Conservation (phyloP, 2,888 invertebrate species). For the Scaptomyza reducta region DNA sequence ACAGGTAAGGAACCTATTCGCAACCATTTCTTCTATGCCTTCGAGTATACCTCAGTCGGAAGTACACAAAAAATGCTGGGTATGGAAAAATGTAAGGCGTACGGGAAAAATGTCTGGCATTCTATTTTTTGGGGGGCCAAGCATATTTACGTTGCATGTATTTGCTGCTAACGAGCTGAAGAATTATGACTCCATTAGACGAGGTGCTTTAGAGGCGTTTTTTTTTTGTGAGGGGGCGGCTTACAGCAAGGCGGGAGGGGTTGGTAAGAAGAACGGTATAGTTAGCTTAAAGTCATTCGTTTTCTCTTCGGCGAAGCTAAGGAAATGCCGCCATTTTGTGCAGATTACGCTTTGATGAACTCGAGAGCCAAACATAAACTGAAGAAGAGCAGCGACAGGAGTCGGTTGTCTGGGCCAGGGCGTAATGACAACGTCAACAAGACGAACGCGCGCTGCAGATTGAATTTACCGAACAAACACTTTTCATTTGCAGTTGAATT, state of each 20-base stretch:
- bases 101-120: slow-evolving; percentile 68
- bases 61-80: slow-evolving; percentile 23
- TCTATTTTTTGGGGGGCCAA: slow-evolving; percentile 44
- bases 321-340: slow-evolving; percentile 77
- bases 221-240: not conserved
- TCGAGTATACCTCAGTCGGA: not conserved
- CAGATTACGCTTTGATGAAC: slow-evolving; percentile 78
- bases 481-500: slow-evolving; percentile 79
- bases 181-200: slow-evolving; percentile 78
- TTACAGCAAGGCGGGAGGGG: not conserved
- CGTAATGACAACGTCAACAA: slow-evolving; percentile 76
- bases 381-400: slow-evolving; percentile 1
- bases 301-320: slow-evolving; percentile 29
- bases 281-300: slow-evolving; percentile 68
- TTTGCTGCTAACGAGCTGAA: slow-evolving; percentile 77
- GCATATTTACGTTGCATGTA: slow-evolving; percentile 75
- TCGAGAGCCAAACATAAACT: slow-evolving; percentile 39
- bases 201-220: slow-evolving; percentile 27
- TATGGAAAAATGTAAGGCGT: slow-evolving; percentile 61
- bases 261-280: slow-evolving; percentile 47
- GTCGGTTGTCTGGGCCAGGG: slow-evolving; percentile 29
- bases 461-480: slow-evolving; percentile 79
- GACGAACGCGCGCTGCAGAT: slow-evolving; percentile 55
- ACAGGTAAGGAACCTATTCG: not conserved
- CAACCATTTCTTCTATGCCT: not conserved